A percentile compares a stretch with the other conserved stretches of the same genome.
These are phyloP conservation scores for Larimichthys polyactis DNA, from an alignment of 2,113 vertebrate genomes.

Conservation along the genomic window DNA sequence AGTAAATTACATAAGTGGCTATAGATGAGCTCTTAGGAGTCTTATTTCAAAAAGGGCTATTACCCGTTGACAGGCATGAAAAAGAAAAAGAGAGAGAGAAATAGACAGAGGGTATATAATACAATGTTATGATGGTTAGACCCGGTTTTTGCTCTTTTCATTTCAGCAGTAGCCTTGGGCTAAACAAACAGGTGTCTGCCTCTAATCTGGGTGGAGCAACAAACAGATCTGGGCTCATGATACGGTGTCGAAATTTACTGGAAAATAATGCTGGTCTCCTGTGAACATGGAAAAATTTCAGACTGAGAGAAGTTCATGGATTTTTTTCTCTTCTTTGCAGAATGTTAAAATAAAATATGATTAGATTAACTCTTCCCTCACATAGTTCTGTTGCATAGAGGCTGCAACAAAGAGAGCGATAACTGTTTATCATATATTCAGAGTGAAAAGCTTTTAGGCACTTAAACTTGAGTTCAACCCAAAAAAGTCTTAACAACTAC, in stretches of 20 bases:
- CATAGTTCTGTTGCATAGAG: not conserved
- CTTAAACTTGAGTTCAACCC: conserved; percentile 54
- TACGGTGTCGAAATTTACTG: conserved; percentile 33
- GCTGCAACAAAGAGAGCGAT: not conserved
- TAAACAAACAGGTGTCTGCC: conserved; percentile 71
- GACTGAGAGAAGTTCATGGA: not conserved
- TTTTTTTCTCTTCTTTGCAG: not conserved
- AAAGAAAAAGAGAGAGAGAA: conserved; percentile 29
- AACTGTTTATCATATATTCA: conserved; percentile 15
- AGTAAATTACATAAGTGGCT: conserved; percentile 66
- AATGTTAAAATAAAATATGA: not conserved
- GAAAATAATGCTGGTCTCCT: conserved; percentile 28
- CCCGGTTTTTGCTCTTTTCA: conserved; percentile 31
- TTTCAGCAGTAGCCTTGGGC: conserved; percentile 48
- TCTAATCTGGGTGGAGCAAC: conserved; percentile 50
- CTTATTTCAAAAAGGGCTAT: conserved; percentile 56
- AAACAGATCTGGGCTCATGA: conserved; percentile 50
- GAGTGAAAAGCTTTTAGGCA: conserved; percentile 47
- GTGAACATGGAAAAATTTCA: conserved; percentile 20
- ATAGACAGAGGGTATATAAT: conserved; percentile 27
- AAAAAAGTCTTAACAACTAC: conserved; percentile 57
- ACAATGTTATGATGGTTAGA: conserved; percentile 39
- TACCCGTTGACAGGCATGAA: conserved; percentile 42
- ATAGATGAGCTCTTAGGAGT: conserved; percentile 46
- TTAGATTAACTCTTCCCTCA: not conserved